Conservation (phyloP, 2,113 vertebrate species). For the Egretta garzetta region DNA sequence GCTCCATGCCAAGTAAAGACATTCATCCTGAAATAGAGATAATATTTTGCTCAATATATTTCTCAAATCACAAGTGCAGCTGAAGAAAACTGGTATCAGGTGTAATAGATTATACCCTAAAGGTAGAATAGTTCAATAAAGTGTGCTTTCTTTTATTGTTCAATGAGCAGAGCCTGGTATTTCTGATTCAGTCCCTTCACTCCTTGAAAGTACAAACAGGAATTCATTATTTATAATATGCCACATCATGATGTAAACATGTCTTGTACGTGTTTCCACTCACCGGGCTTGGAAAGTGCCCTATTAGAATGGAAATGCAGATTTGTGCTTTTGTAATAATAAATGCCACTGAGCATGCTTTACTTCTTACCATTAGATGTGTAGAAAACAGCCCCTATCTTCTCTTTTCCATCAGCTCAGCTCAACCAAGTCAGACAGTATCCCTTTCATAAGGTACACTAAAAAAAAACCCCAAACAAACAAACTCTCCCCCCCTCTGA, state of each 20-base stretch:
- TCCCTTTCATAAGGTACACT: not conserved
- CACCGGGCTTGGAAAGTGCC: not conserved
- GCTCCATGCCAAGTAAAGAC: conserved; percentile 24
- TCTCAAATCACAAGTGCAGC: conserved; percentile 48
- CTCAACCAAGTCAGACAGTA: not conserved
- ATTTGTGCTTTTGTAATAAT: not conserved
- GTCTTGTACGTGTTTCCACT: not conserved
- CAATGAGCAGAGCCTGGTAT: not conserved
- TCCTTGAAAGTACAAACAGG: not conserved
- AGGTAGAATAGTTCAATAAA: not conserved
- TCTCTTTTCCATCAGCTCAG: not conserved
- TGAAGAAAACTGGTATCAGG: not conserved
- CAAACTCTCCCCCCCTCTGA: too few species aligned
- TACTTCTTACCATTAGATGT: not conserved
- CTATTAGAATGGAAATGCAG: not conserved
- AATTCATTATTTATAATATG: not conserved
- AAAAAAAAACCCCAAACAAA: not conserved
- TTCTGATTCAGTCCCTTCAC: not conserved
- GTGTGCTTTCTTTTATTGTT: not conserved
- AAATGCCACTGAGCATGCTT: not conserved
- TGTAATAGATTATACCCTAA: conserved; percentile 35
- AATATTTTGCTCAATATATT: conserved; percentile 50
- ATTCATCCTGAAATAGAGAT: conserved; percentile 51
- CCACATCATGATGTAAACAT: not conserved
- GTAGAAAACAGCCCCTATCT: not conserved